phyloP scores from a whole-genome alignment of 1,140 invertebrate species.

The Diorhabda elongata region DNA sequence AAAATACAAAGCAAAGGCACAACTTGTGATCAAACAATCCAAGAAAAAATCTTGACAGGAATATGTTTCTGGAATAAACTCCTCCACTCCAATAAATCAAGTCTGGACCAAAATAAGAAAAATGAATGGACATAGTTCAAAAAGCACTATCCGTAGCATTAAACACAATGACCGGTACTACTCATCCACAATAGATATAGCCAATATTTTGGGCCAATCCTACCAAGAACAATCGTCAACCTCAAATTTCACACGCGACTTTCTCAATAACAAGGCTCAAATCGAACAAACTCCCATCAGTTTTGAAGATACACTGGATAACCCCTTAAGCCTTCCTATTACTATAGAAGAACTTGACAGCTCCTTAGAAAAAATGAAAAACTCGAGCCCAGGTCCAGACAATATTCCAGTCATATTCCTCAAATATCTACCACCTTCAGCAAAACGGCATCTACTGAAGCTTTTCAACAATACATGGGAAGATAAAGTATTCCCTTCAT shows the following conservation, averaged over 20 bases:
- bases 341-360: background rate
- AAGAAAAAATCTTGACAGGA: background rate
- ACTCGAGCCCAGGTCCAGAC: conserved; percentile 7
- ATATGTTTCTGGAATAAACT: background rate
- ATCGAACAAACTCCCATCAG: background rate
- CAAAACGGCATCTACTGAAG: background rate
- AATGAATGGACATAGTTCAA: background rate
- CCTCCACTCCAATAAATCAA: background rate
- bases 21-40: background rate
- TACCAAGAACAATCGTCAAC: background rate
- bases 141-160: background rate
- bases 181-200: background rate
- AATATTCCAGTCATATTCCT: conserved; percentile 13
- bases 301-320: background rate
- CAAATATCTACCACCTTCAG: conserved; percentile 3
- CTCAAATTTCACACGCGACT: background rate
- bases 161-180: background rate
- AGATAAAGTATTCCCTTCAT: background rate
- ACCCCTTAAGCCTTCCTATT: background rate
- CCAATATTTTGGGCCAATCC: background rate
- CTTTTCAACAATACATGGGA: background rate
- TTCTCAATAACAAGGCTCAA: background rate
- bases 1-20: background rate
- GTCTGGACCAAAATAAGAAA: too few relatives aligned
- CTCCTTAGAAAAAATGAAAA: background rate